These are phyloP conservation scores for Platanista minor DNA, from an alignment of 2,113 vertebrate species.

Conservation along the genomic window DNA sequence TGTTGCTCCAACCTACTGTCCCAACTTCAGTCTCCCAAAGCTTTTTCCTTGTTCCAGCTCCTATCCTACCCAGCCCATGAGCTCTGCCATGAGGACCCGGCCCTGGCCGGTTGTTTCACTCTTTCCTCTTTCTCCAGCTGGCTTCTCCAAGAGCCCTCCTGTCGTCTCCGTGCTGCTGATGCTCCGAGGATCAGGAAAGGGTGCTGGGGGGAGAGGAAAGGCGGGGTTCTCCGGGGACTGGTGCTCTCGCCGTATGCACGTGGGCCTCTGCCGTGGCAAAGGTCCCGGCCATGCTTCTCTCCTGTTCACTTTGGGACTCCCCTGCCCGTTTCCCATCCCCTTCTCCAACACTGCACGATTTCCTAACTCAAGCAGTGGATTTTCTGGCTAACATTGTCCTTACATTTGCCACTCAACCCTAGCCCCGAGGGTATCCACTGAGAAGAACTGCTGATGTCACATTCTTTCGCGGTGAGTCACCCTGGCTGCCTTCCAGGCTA, in stretches of 20 bases:
- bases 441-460: neutral
- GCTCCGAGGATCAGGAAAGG: neutral
- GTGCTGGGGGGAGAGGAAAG: neutral
- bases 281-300: neutral
- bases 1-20: neutral
- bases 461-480: constrained; percentile 59
- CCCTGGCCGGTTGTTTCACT: neutral
- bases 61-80: neutral
- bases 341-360: neutral
- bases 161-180: accelerated
- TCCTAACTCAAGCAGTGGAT: neutral
- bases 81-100: neutral
- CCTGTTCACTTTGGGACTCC: neutral
- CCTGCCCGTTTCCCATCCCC: neutral
- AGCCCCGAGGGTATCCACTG: neutral
- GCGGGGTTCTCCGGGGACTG: neutral
- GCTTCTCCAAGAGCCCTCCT: neutral
- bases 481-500: constrained; percentile 48
- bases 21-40: neutral
- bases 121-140: too few species aligned
- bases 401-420: neutral
- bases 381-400: neutral
- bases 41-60: neutral
- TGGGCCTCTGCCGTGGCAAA: constrained; percentile 7
- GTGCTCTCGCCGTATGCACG: neutral